phyloP scores from a whole-genome alignment of 2,797 vertebrate species.

The Lithobates sylvaticus region DNA sequence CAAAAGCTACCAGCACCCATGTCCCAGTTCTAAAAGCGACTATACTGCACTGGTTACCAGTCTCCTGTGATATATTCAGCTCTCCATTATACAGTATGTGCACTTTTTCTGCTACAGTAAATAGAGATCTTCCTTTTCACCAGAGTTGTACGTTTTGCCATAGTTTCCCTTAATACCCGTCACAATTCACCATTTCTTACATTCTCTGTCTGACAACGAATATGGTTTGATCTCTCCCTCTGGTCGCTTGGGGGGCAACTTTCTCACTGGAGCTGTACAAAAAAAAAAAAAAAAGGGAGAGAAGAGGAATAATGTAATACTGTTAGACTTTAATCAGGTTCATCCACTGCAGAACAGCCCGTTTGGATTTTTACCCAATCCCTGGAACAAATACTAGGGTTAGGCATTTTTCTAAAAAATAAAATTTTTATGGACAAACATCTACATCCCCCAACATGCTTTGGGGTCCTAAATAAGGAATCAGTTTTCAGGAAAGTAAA shows the following conservation, averaged over 20 bases:
- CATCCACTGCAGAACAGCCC: neutral
- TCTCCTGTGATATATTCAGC: no score
- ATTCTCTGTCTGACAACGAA: conserved; percentile 88
- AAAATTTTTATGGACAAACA: neutral
- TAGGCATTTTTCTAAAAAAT: neutral
- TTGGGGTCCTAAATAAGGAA: conserved; percentile 12
- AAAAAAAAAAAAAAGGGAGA: neutral
- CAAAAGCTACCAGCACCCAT: no score
- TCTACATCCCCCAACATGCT: conserved; percentile 22
- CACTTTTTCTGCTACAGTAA: no score
- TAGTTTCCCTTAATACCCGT: neutral
- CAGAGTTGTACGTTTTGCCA: neutral
- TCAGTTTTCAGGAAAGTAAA: neutral
- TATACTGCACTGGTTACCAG: no score
- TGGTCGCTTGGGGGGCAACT: conserved; percentile 81
- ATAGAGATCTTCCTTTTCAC: no score
- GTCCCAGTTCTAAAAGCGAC: no score
- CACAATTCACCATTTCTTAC: conserved; percentile 74
- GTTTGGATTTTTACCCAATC: neutral
- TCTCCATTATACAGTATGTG: no score
- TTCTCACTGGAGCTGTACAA: conserved; percentile 73
- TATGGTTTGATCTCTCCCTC: conserved; percentile 94
- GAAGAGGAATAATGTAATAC: neutral
- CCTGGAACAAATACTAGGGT: neutral
- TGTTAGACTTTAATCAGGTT: neutral